Percentiles rank a stretch among this genome's conserved stretches.
Conservation (phyloP, 1,140 invertebrate species). For the Magallana gigas region DNA sequence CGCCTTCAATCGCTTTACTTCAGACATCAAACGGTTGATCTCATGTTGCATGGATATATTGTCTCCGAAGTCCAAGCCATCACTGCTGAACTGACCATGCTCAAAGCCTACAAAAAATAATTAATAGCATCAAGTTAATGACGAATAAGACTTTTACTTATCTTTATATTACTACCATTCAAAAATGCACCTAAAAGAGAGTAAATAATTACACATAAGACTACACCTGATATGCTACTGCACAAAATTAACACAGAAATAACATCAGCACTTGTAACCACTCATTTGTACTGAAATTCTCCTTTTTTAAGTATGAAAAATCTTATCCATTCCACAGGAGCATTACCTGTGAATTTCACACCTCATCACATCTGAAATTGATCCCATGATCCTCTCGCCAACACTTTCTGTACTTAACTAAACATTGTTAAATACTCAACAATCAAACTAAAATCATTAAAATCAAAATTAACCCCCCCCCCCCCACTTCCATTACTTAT, state of each 20-base stretch:
- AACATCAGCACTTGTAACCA: too few relatives aligned
- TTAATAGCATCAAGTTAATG: background rate
- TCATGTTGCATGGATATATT: slow-evolving; percentile 77
- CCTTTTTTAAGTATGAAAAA: background rate
- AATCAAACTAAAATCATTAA: background rate
- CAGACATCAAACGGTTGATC: slow-evolving; percentile 74
- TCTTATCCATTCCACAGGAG: background rate
- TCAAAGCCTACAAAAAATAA: slow-evolving; percentile 12
- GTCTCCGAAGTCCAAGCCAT: slow-evolving; percentile 77
- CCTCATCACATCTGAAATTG: background rate
- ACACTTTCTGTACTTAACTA: background rate
- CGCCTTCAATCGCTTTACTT: slow-evolving; percentile 69
- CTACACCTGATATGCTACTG: too few relatives aligned
- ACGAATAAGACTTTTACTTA: too few relatives aligned
- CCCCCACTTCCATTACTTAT: background rate
- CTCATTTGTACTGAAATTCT: too few relatives aligned
- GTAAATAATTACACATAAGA: too few relatives aligned
- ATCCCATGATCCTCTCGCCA: background rate
- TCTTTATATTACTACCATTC: too few relatives aligned
- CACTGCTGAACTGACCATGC: slow-evolving; percentile 52
- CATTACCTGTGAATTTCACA: background rate
- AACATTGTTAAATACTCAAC: background rate
- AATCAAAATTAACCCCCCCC: background rate
- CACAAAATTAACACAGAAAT: too few relatives aligned
- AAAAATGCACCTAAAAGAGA: too few relatives aligned